Conservation (phyloP, 2,797 vertebrate genomes). For the Rhinogobio ventralis region DNA sequence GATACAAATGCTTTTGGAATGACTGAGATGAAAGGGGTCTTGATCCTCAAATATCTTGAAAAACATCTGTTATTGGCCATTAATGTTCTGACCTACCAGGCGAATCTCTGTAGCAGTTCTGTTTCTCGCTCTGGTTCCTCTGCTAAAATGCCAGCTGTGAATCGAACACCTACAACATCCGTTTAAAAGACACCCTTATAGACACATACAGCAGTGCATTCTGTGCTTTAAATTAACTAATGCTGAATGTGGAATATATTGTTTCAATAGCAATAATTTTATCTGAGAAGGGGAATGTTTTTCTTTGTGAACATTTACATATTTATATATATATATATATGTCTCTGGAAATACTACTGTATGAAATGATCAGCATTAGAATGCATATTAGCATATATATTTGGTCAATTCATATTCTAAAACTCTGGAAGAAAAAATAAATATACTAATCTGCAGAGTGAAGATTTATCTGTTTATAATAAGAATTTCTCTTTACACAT, state of each 20-base stretch:
- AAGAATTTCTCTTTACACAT: neutral
- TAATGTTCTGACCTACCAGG: constrained; percentile 21
- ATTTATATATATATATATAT: constrained; percentile 14
- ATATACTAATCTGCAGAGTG: neutral
- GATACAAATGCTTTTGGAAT: constrained; percentile 20
- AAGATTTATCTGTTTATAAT: constrained; percentile 1
- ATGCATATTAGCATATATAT: constrained; percentile 39
- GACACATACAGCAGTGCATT: neutral
- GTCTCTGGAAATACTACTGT: neutral
- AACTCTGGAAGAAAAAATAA: constrained; percentile 8
- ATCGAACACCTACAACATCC: constrained; percentile 17
- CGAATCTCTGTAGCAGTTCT: constrained; percentile 8
- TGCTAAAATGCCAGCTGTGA: constrained; percentile 25
- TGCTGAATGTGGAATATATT: constrained; percentile 1
- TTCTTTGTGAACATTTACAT: constrained; percentile 8
- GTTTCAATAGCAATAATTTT: constrained; percentile 16
- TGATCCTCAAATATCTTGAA: constrained; percentile 2
- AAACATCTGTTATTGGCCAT: constrained; percentile 32
- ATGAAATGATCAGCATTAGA: neutral
- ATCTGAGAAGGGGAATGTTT: neutral
- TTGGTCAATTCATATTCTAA: constrained; percentile 4
- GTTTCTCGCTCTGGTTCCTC: constrained; percentile 31
- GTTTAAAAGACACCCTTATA: constrained; percentile 11
- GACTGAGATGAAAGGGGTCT: constrained; percentile 11
- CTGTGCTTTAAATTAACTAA: neutral